Evolutionary conservation across 1,140 invertebrate genomes (phyloP).

Genomic region (Anastatus disparis): DNA sequence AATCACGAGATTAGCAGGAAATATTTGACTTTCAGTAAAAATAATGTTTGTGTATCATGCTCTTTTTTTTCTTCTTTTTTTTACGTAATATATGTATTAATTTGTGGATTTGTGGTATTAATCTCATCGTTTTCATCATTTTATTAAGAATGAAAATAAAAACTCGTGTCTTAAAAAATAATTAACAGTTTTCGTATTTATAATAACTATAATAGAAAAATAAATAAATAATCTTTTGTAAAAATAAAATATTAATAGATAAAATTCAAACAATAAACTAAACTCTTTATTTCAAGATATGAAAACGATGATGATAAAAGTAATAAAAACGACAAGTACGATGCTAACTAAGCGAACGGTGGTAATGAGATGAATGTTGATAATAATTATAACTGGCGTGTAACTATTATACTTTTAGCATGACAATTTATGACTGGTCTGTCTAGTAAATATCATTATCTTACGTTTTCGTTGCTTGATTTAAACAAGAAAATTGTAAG

Average conservation of each 20-base stretch:
- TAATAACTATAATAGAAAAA: neutral
- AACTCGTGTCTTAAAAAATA: neutral
- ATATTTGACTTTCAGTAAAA: conserved; percentile 30
- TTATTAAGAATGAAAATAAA: neutral
- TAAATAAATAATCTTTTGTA: conserved; percentile 36
- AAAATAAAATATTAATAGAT: conserved; percentile 47
- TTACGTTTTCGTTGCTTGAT: conserved; percentile 54
- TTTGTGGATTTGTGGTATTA: conserved; percentile 28
- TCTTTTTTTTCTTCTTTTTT: conserved; percentile 32
- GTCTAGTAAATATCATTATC: conserved; percentile 51
- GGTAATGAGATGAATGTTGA: conserved; percentile 43
- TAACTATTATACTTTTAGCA: conserved; percentile 58
- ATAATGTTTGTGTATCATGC: conserved; percentile 37
- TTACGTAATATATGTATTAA: conserved; percentile 28
- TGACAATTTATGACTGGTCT: conserved; percentile 58
- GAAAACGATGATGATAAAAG: conserved; percentile 32
- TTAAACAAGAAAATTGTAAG: conserved; percentile 45
- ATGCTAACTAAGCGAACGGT: conserved; percentile 42
- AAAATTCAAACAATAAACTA: conserved; percentile 51
- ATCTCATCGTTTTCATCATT: conserved; percentile 27
- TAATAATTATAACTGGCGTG: conserved; percentile 50
- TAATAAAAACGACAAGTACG: conserved; percentile 3
- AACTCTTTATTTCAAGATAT: conserved; percentile 41
- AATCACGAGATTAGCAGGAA: conserved; percentile 29
- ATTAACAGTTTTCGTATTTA: too few species aligned